Evolutionary conservation across 2,113 vertebrate species (phyloP), one percentile per base, ranked within the genome.

Genomic region (Nothocercus julius): DNA sequence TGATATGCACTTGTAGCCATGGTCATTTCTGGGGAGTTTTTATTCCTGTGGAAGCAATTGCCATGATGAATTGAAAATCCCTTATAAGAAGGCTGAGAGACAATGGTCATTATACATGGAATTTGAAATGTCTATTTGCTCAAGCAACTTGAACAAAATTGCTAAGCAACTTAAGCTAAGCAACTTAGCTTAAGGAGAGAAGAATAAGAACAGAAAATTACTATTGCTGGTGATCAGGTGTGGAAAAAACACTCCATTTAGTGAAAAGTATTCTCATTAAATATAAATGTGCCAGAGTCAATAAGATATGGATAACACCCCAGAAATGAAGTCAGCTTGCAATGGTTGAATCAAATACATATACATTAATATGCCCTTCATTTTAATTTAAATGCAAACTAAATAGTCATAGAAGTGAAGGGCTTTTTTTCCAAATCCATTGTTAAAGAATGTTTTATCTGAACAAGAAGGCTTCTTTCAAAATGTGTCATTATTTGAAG

Each of bases 221-320:
- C 42, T 82, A 64, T 11, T 75, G 77, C 73, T 44, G 17, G 53
- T 89, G 69, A 68, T 89, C 66, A 73, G 14, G 27, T 44, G 24
- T 82, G 32, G 61, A 62, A 83, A 66, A 91, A 73, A 73, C 34
- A 73, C 66, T 90, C 7, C 3, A 59, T 24, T 81, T 68, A 18
- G 63, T 59, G 59, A 79, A 87, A 90, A 89, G 78, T 32, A 73
- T 87, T 95, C 80, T 93, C 44, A 53, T 92, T 92, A 85, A 87
- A 87, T 75, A 68, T 32, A 74, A 81, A 78, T 73, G 30, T 78
- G 45, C 95, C 45, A 36, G 45, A 45, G 49, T 83, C 54, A 74
- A 32, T 54, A 70, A 92, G 66, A 85, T 75, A 38, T 59, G 45
- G 64, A 27, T 87, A 91, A 66, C 11, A 13, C 28, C 78, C 68